A percentile compares a stretch with the other conserved stretches of the same genome.
Evolutionary conservation across 2,888 invertebrate genomes (phyloP).

Genomic region (Pedicia rivosa): DNA sequence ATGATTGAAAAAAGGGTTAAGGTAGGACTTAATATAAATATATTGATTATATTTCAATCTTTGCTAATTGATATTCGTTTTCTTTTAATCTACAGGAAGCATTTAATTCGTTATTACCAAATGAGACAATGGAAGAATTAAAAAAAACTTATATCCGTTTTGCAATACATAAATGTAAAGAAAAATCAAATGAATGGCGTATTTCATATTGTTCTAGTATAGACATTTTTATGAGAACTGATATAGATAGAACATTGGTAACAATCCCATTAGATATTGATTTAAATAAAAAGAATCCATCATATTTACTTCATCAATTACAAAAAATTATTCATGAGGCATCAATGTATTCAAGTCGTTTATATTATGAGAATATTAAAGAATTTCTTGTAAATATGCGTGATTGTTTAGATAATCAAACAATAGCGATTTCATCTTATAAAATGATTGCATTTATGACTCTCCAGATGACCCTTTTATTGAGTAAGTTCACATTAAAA

Average conservation of each 20-base stretch:
- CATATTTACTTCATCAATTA: slow-evolving; percentile 20
- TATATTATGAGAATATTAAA: too few species aligned
- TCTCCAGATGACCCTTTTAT: too few species aligned
- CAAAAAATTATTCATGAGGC: slow-evolving; percentile 24
- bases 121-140: slow-evolving; percentile 33
- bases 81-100: slow-evolving; percentile 20
- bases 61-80: slow-evolving; percentile 10
- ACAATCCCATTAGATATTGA: slow-evolving; percentile 16
- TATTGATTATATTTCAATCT: slow-evolving; percentile 5
- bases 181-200: slow-evolving; percentile 39
- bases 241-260: slow-evolving; percentile 16
- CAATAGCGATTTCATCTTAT: too few species aligned
- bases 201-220: slow-evolving; percentile 30
- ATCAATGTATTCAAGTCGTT: slow-evolving; percentile 17
- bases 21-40: slow-evolving; percentile 9
- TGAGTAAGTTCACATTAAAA: too few species aligned
- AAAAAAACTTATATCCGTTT: slow-evolving; percentile 35
- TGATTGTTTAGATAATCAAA: too few species aligned
- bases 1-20: slow-evolving; percentile 21
- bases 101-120: slow-evolving; percentile 34
- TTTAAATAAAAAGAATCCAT: slow-evolving; percentile 14
- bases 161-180: slow-evolving; percentile 32
- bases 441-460: too few species aligned
- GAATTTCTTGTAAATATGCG: too few species aligned
- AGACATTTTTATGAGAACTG: slow-evolving; percentile 26